These are phyloP conservation scores for Podiceps cristatus DNA, from an alignment of 2,113 vertebrate genomes.

Conservation along the genomic window DNA sequence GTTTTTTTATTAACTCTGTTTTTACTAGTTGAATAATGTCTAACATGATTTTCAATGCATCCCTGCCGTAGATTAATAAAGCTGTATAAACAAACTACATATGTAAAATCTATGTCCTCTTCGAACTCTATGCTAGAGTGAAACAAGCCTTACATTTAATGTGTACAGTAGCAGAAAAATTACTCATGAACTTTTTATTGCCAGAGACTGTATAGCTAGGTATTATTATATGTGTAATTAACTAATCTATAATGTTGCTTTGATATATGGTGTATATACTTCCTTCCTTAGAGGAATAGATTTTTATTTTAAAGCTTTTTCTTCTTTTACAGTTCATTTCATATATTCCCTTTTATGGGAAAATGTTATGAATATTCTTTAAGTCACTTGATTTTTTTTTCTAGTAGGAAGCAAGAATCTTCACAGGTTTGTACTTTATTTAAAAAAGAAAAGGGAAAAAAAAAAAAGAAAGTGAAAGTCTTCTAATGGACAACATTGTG, in stretches of 20 bases:
- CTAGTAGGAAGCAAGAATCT: not conserved
- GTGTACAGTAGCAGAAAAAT: not conserved
- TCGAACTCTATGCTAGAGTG: not conserved
- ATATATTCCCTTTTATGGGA: not conserved
- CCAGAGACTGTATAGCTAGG: not conserved
- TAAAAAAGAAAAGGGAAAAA: not conserved
- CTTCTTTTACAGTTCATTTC: not conserved
- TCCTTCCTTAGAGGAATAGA: not conserved
- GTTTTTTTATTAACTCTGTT: not conserved
- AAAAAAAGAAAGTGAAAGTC: not conserved
- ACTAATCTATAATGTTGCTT: constrained; percentile 8
- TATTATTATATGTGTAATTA: constrained; percentile 46
- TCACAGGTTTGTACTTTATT: not conserved
- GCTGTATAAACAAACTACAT: not conserved
- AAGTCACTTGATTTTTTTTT: not conserved
- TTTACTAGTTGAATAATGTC: not conserved
- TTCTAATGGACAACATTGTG: not conserved
- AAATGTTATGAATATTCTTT: not conserved
- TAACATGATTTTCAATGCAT: not conserved
- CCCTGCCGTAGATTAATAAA: constrained; percentile 3
- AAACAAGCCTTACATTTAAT: not conserved
- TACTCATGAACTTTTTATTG: constrained; percentile 9
- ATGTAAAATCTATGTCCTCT: constrained; percentile 27
- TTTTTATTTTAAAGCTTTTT: constrained; percentile 13
- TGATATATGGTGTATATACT: not conserved